These are phyloP conservation scores for Drosophila borealis DNA, from an alignment of 2,888 invertebrate species.

Conservation along the genomic window DNA sequence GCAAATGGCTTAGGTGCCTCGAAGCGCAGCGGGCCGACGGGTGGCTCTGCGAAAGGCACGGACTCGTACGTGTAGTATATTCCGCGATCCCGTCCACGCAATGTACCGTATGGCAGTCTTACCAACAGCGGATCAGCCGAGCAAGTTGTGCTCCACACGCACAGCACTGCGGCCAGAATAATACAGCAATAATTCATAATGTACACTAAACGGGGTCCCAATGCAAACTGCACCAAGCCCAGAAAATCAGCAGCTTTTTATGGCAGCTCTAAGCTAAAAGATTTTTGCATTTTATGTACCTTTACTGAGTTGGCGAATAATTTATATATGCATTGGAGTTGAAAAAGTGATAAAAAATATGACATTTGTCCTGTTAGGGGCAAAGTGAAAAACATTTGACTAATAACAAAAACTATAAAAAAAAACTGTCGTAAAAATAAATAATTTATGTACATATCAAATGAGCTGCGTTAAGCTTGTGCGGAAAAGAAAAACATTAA, in stretches of 20 bases:
- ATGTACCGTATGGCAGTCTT: conserved; percentile 67
- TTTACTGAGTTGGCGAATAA: not conserved
- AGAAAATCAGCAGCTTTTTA: not conserved
- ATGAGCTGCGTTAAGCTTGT: not conserved
- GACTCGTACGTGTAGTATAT: conserved; percentile 88
- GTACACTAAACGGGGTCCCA: not conserved
- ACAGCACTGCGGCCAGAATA: not conserved
- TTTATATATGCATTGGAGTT: not conserved
- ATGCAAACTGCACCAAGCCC: not conserved
- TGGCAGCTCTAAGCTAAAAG: not conserved
- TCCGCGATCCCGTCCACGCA: conserved; percentile 71
- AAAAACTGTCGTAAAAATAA: not conserved
- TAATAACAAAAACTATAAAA: not conserved
- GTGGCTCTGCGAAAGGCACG: conserved; percentile 89
- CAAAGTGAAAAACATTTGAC: not conserved
- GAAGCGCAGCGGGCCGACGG: conserved; percentile 88
- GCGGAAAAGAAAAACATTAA: not conserved
- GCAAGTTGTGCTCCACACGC: not conserved
- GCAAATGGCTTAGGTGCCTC: conserved; percentile 81
- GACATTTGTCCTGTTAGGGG: not conserved
- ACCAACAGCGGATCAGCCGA: conserved; percentile 40
- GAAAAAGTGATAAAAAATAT: not conserved
- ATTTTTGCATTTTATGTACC: not conserved
- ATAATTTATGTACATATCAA: not conserved
- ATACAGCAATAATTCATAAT: not conserved